Conservation (phyloP, 2,797 vertebrate genomes). For the Cichlasoma orientale region DNA sequence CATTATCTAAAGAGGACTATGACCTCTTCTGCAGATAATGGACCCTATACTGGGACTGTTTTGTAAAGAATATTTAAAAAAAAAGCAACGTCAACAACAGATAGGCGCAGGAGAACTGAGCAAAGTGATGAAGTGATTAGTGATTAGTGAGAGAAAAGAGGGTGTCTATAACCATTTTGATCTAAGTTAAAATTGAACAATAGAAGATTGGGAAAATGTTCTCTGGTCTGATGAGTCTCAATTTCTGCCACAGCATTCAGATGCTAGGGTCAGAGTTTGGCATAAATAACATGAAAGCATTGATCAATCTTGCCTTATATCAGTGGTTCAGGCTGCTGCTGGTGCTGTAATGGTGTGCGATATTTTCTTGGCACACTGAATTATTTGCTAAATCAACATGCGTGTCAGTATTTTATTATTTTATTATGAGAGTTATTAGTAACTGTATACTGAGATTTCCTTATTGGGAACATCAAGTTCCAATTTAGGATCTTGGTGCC, state of each 20-base stretch:
- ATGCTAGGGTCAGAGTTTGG: conserved; percentile 6
- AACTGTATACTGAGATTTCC: background rate
- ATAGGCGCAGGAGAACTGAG: too few species aligned
- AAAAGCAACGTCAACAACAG: too few species aligned
- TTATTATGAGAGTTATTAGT: too few species aligned
- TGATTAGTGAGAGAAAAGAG: too few species aligned
- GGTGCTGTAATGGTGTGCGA: too few species aligned
- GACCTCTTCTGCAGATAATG: background rate
- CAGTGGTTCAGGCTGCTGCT: background rate
- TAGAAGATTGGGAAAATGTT: background rate
- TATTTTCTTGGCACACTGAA: too few species aligned
- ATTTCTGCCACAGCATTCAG: background rate
- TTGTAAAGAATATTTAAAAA: too few species aligned
- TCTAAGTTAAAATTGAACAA: background rate
- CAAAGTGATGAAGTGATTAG: too few species aligned
- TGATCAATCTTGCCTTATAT: conserved; percentile 4
- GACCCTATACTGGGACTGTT: too few species aligned
- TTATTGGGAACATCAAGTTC: background rate
- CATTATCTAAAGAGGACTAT: background rate
- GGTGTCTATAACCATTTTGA: too few species aligned
- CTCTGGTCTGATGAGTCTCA: background rate
- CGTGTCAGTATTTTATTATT: too few species aligned
- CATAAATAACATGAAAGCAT: conserved; percentile 5
- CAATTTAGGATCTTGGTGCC: background rate
- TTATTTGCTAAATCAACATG: too few species aligned